Evolutionary conservation across 2,113 vertebrate species (phyloP).

Genomic region (Xyrauchen texanus): DNA sequence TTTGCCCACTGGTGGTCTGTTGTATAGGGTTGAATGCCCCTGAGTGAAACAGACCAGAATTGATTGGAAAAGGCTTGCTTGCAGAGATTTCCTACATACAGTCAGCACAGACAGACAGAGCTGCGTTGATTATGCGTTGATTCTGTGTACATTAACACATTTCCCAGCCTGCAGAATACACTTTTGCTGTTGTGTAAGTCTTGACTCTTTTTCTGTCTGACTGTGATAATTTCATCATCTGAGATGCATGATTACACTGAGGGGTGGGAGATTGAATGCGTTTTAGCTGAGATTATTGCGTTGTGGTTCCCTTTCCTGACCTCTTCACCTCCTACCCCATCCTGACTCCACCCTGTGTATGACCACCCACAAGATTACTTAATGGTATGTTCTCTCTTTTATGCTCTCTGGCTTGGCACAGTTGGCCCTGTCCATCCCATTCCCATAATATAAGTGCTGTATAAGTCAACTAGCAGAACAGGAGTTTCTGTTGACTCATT

Average conservation of each 20-base stretch:
- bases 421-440: background rate
- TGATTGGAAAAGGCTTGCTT: background rate
- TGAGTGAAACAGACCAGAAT: conserved; percentile 17
- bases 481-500: conserved; percentile 23
- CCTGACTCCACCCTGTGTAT: background rate
- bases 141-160: background rate
- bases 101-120: too few species aligned
- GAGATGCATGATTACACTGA: background rate
- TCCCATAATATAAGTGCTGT: conserved; percentile 10
- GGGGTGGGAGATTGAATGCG: background rate
- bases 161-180: background rate
- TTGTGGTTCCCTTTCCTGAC: background rate
- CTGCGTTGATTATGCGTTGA: too few species aligned
- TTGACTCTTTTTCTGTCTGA: background rate
- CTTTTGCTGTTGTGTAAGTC: background rate
- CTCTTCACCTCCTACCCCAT: background rate
- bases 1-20: conserved; percentile 28
- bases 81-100: background rate
- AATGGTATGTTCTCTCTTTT: background rate
- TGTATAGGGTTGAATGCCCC: background rate
- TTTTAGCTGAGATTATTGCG: background rate
- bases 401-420: background rate
- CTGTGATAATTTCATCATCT: background rate
- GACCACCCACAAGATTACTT: conserved; percentile 1
- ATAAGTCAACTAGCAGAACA: background rate